A percentile compares a stretch with the other conserved stretches of the same genome.
Conservation (phyloP, 2,797 vertebrate genomes). For the Coilia nasus region DNA sequence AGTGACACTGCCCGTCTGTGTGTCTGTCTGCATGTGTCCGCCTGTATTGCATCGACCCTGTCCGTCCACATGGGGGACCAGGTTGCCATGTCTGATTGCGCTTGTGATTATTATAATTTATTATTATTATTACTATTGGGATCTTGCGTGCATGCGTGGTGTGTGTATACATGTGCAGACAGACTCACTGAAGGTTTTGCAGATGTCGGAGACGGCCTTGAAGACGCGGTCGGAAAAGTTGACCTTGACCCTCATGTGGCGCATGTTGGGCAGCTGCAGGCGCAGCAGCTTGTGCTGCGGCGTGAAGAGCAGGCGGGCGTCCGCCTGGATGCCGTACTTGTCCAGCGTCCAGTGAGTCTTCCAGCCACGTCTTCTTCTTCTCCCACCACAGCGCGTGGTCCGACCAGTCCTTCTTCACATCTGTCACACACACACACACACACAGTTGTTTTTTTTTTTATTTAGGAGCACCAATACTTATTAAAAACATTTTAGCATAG, state of each 20-base stretch:
- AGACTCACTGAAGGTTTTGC: slow-evolving; percentile 99
- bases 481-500: too few species aligned
- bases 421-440: slow-evolving; percentile 61
- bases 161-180: slow-evolving; percentile 26
- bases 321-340: slow-evolving; percentile 97
- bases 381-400: slow-evolving; percentile 99
- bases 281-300: slow-evolving; percentile 97
- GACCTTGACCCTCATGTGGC: slow-evolving; percentile 98
- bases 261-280: slow-evolving; percentile 98
- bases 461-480: too few species aligned
- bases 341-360: slow-evolving; percentile 99
- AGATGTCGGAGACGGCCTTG: slow-evolving; percentile 98
- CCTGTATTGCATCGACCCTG: too few species aligned
- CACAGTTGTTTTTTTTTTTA: not conserved
- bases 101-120: too few species aligned
- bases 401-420: slow-evolving; percentile 99
- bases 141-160: not conserved
- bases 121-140: too few species aligned
- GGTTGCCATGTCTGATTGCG: not conserved
- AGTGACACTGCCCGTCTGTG: too few species aligned
- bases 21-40: too few species aligned
- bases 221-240: slow-evolving; percentile 99
- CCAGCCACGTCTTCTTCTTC: slow-evolving; percentile 97
- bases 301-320: slow-evolving; percentile 96
- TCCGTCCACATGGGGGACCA: too few species aligned